Evolutionary conservation across 1,140 invertebrate species (phyloP), one percentile per base, ranked within the genome.

Genomic region (Schlechtendalia chinensis): DNA sequence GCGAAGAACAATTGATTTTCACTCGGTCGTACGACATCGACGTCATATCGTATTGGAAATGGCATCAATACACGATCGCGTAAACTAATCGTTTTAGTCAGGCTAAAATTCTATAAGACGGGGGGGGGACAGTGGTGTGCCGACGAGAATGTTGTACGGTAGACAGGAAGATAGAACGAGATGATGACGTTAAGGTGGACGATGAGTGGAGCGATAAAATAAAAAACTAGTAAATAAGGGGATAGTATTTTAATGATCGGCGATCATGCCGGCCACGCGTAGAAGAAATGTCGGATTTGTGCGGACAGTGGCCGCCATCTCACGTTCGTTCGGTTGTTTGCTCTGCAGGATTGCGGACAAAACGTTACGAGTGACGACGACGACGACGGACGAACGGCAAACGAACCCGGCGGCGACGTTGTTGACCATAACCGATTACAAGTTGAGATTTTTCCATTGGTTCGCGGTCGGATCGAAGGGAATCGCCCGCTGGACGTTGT

Each of bases 401-500:
- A 19, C 14, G 27, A n/a, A 79, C 0, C 24, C 22, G 22, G 61
- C 0, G 2, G 24, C 24, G 0, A 8, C 32, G 3, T 39, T 79
- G 16, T 79, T 79, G 12, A 79, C 27, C 6, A 50, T 79, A 17
- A 63, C 39, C 4, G 75, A 79, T 12, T 53, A 10, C 17, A 79
- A 79, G 3, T 61, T 79, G 16, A 58, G 58, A 47, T 79, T 79
- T 63, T 61, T 79, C 12, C 75, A 79, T 50, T 79, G 75, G 75
- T 79, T 79, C 5, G 22, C 54, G 8, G 63, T 79, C 1, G 75
- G 75, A 16, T 61, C 75, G 8, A 50, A 79, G 17, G 45, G 29
- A 16, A 19, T 79, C 12, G 75, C 56, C 16, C 75, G 63, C 19
- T 79, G 75, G 75, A 79, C 58, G 24, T 5, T 79, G 10, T 79